Evolutionary conservation across 2,113 vertebrate species (phyloP), one percentile per base, ranked within the genome.

Genomic region (Jaculus jaculus): DNA sequence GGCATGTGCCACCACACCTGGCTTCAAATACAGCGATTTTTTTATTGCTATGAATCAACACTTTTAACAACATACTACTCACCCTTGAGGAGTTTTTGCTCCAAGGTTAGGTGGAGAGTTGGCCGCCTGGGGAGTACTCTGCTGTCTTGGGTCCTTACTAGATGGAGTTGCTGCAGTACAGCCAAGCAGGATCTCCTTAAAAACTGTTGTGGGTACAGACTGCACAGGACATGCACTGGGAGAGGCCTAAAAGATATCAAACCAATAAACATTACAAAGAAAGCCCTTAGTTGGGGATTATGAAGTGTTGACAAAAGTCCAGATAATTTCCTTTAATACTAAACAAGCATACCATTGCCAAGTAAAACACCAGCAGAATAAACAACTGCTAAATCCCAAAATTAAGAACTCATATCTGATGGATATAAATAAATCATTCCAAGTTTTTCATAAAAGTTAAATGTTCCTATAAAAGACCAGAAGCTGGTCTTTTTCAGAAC

Each of bases 41-140:
- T 71, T 69, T 23, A 65, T 13, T 47, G 30, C 42, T 61, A 39
- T 18, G 16, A 85, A 17, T 79, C 37, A 90, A 71, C 32, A 79
- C 54, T 12, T 60, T 63, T 69, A 93, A 69, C 24, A 86, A 80
- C 75, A 10, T 54, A 73, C 79, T 86, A 78, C 98, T 98, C 96
- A 98, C 98, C 98, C 98, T 94, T 97, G 98, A 97, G 98, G 98
- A 95, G 97, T 97, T 93, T 98, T 98, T 80, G 98, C 98, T 74
- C 98, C 98, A 58, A 98, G 97, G 47, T 98, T 98, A 32, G 98
- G 98, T 71, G 98, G 98, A 0, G 98, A 98, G 85, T 98, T 98
- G 34, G 98, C 98, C 66, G 98, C 96, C 26, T 97, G 96, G 47
- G 98, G 98, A 86, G 98, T 97, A 4, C 96, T 97, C 80, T 96